Evolutionary conservation across 2,113 vertebrate genomes (phyloP), one percentile per base, ranked within the genome.

Genomic region (Calonectris borealis): DNA sequence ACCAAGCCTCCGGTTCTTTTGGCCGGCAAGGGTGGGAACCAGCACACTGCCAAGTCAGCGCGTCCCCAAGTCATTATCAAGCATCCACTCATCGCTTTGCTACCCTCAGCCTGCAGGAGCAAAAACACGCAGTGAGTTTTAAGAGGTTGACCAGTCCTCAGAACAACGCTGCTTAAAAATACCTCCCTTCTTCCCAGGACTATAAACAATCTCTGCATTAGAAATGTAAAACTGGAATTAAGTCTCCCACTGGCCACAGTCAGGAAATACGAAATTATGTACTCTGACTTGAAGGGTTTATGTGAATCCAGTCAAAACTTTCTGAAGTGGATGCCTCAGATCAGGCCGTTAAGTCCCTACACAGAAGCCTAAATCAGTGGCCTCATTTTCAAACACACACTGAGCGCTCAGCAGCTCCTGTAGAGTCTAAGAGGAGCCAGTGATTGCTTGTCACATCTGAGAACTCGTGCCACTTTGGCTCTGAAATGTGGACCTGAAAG

Each of bases 391-490:
- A 94, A 93, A 87, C 73, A 71, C 86, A 78, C 91, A 75, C 88
- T 77, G 86, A 96, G 96, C 69, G 51, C 88, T 78, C 94, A 19
- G 62, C 88, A 92, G 83, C 71, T 94, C 79, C 85, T 66, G 82
- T 52, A 76, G 60, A 7, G 1, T 32, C 72, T 38, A 51, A 88
- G 58, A 96, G 81, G 68, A 96, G 83, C 51, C 0, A 1, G 66
- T 66, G 88, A 95, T 83, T 94, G 85, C 88, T 81, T 86, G 94
- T 86, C 91, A 92, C 81, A 93, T 96, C 91, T 92, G 73, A 94
- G 88, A 91, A 82, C 73, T 82, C 3, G 0, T 86, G 94, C 77
- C 91, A 79, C 88, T 87, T 91, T 34, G 42, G 58, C 62, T 94
- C 78, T 66, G 55, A 93, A 83, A 84, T 18, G 42, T 51, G 16